These are phyloP conservation scores for Sebastes miniatus DNA, from an alignment of 2,797 vertebrate species.

Conservation along the genomic window DNA sequence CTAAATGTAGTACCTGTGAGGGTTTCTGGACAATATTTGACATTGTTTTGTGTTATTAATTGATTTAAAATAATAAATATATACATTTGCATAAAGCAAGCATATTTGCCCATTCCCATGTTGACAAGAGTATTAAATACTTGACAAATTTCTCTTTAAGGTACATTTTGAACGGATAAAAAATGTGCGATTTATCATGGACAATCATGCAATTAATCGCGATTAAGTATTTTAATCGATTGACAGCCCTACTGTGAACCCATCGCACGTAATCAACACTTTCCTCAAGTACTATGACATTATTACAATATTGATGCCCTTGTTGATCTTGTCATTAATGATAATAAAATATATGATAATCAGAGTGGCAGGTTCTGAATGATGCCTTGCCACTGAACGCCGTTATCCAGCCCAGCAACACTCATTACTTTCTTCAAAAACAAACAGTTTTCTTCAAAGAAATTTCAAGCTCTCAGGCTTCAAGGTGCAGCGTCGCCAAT, in stretches of 20 bases:
- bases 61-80: background rate
- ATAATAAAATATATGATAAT: background rate
- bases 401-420: background rate
- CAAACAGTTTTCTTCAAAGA: slow-evolving; percentile 31
- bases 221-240: background rate
- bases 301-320: background rate
- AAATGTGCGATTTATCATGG: background rate
- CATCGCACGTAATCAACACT: background rate
- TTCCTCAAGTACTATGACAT: background rate
- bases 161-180: no score
- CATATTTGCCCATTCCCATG: background rate
- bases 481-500: slow-evolving; percentile 16
- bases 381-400: background rate
- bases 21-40: background rate
- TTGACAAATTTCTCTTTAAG: no score
- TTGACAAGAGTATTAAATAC: no score
- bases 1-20: background rate
- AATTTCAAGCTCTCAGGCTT: slow-evolving; percentile 31
- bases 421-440: background rate
- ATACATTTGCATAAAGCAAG: background rate
- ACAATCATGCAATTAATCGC: background rate
- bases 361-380: background rate
- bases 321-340: background rate
- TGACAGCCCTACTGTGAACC: background rate
- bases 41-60: background rate